These are phyloP conservation scores for Bombus superbus DNA, from an alignment of 1,140 invertebrate species.

Conservation along the genomic window DNA sequence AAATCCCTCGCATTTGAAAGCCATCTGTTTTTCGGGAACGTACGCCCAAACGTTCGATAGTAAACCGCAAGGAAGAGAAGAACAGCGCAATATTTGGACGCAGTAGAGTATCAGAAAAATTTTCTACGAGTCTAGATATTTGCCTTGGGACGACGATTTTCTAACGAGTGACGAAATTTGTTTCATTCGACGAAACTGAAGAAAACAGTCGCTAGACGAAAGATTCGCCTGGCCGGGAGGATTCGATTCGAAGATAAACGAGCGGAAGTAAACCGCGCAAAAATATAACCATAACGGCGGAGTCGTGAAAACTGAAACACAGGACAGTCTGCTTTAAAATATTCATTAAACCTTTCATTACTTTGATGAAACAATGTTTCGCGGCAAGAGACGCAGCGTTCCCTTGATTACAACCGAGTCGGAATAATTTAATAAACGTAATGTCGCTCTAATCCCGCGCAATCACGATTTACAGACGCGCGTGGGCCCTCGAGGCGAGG, in stretches of 20 bases:
- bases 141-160: background rate
- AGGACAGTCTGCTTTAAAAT: background rate
- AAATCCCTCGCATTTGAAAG: too few relatives aligned
- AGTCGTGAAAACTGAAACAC: background rate
- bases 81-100: too few relatives aligned
- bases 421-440: constrained; percentile 49
- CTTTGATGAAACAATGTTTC: constrained; percentile 20
- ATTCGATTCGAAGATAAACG: constrained; percentile 19
- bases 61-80: too few relatives aligned
- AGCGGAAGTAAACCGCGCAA: background rate
- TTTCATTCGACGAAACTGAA: background rate
- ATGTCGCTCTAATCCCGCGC: constrained; percentile 40
- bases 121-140: too few relatives aligned
- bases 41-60: too few relatives aligned
- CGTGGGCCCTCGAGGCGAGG: constrained; percentile 18
- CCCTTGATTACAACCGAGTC: constrained; percentile 24
- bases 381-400: background rate
- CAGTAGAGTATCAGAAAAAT: too few relatives aligned
- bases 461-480: constrained; percentile 37
- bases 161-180: background rate
- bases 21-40: too few relatives aligned
- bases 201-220: background rate
- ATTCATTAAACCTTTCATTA: constrained; percentile 19
- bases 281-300: background rate
- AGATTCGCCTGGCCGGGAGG: background rate